A percentile compares a stretch with the other conserved stretches of the same genome.
These are phyloP conservation scores for Timema podura DNA, from an alignment of 2,888 invertebrate genomes.

Conservation along the genomic window DNA sequence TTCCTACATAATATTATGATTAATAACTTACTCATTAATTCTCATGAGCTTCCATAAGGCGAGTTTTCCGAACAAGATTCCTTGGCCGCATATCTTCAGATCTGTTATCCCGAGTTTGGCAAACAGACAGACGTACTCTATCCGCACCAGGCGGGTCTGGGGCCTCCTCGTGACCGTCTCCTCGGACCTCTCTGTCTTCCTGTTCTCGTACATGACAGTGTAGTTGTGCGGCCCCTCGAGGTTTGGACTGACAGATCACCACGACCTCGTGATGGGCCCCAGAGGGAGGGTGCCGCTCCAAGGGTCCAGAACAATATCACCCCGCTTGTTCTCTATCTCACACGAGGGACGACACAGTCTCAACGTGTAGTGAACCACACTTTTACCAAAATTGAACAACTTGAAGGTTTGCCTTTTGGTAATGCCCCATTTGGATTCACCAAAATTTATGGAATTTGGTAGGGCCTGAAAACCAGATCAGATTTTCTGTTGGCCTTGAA, in stretches of 20 bases:
- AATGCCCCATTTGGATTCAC: neutral
- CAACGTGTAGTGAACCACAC: neutral
- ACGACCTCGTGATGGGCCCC: neutral
- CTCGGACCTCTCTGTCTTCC: neutral
- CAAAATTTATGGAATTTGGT: neutral
- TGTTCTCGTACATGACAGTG: neutral
- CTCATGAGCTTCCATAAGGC: neutral
- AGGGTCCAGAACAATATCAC: neutral
- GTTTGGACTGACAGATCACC: neutral
- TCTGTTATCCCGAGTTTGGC: neutral
- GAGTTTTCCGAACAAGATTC: neutral
- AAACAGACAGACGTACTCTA: neutral
- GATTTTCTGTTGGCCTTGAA: no score
- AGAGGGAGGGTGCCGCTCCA: neutral
- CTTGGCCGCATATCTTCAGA: neutral
- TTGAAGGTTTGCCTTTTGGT: neutral
- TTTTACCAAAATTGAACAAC: neutral
- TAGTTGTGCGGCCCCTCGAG: neutral
- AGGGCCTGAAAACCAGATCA: neutral
- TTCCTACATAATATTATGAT: neutral
- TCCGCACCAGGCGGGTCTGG: neutral
- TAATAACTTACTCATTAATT: conserved; percentile 1
- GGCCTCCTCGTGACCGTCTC: neutral
- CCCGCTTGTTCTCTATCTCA: neutral
- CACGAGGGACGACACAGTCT: neutral